phyloP scores from a whole-genome alignment of 2,797 vertebrate genomes.

The Etheostoma nigrum region DNA sequence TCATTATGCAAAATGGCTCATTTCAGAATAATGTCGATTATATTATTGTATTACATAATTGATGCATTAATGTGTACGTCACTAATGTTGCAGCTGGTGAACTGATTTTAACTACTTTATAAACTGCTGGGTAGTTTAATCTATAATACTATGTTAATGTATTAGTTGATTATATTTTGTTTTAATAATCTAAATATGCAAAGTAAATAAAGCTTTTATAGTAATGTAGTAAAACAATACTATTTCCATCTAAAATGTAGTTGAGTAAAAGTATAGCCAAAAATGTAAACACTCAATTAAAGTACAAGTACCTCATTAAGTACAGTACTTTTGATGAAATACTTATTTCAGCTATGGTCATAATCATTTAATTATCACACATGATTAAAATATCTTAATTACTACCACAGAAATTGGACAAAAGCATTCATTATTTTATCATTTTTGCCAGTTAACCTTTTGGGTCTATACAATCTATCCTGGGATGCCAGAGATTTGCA shows the following conservation, averaged over 20 bases:
- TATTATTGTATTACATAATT: not conserved
- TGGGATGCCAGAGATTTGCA: constrained; percentile 30
- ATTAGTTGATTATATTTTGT: not conserved
- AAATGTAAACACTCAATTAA: not conserved
- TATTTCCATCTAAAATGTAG: not conserved
- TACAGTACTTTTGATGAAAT: no score
- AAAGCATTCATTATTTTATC: constrained; percentile 39
- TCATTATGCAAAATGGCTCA: not conserved
- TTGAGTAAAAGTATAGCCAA: not conserved
- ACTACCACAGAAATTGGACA: not conserved
- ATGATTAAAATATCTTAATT: constrained; percentile 1
- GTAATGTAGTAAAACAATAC: not conserved
- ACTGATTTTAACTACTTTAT: not conserved
- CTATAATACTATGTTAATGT: not conserved
- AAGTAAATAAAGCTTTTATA: not conserved
- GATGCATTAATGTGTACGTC: not conserved
- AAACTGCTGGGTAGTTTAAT: not conserved
- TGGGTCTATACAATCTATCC: constrained; percentile 44
- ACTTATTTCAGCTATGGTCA: not conserved
- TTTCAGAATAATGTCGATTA: not conserved
- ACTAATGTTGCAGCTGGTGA: not conserved
- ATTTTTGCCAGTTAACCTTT: constrained; percentile 23
- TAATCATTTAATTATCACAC: constrained; percentile 1
- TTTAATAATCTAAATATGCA: not conserved
- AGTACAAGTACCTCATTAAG: not conserved